phyloP scores from a whole-genome alignment of 2,888 invertebrate genomes.

The Artemia sinica region DNA sequence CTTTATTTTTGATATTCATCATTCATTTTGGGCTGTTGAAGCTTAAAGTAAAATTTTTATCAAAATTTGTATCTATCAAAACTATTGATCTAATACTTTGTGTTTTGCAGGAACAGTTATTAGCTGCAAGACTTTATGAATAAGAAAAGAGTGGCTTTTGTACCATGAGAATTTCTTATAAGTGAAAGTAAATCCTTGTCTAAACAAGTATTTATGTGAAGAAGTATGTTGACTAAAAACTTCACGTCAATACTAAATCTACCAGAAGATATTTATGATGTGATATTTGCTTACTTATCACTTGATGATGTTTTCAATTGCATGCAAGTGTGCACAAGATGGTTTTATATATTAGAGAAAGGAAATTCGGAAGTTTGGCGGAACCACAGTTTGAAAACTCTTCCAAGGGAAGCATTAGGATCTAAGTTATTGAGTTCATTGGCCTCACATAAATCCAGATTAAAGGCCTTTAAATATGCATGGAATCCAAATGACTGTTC shows the following conservation, averaged over 20 bases:
- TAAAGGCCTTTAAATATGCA: slow-evolving; percentile 79
- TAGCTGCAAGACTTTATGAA: too few relatives aligned
- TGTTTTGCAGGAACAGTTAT: too few relatives aligned
- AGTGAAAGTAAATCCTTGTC: too few relatives aligned
- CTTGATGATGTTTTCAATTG: slow-evolving; percentile 71
- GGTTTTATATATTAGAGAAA: slow-evolving; percentile 72
- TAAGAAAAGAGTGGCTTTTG: too few relatives aligned
- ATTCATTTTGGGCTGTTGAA: too few relatives aligned
- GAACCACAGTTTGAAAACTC: slow-evolving; percentile 61
- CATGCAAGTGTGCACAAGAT: slow-evolving; percentile 77
- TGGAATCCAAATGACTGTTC: slow-evolving; percentile 98
- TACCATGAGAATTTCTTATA: too few relatives aligned
- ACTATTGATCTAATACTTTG: too few relatives aligned
- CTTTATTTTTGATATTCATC: too few relatives aligned
- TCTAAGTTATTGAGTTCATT: slow-evolving; percentile 75
- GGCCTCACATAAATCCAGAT: slow-evolving; percentile 76
- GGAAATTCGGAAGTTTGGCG: slow-evolving; percentile 94
- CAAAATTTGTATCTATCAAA: too few relatives aligned
- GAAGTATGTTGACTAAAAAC: too few relatives aligned
- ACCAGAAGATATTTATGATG: slow-evolving; percentile 64
- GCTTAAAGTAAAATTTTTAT: too few relatives aligned
- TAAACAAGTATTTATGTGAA: too few relatives aligned
- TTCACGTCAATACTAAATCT: slow-evolving; percentile 32
- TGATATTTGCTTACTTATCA: slow-evolving; percentile 76
- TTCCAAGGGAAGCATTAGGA: slow-evolving; percentile 71